phyloP scores from a whole-genome alignment of 2,888 invertebrate genomes.

The Stratiomys singularior region DNA sequence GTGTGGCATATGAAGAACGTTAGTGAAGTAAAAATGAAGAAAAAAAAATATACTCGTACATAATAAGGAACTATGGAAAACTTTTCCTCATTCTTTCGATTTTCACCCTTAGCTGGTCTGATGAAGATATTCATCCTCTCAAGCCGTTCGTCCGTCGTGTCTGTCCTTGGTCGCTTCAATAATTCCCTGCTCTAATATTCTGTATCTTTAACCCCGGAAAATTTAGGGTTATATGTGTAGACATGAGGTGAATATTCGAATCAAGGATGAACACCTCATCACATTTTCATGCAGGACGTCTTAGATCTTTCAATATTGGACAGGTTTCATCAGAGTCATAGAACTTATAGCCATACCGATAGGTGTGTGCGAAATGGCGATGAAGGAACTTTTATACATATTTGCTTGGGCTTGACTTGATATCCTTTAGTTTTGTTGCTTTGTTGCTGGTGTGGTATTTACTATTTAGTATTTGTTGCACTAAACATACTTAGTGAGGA shows the following conservation, averaged over 20 bases:
- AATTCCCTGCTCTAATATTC: constrained; percentile 35
- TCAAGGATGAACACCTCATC: constrained; percentile 50
- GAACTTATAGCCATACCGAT: neutral
- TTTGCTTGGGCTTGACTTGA: neutral
- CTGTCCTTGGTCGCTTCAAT: neutral
- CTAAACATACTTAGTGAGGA: no score
- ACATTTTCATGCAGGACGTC: constrained; percentile 51
- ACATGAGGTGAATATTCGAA: constrained; percentile 45
- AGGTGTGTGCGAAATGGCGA: constrained; percentile 16
- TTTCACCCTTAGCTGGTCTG: constrained; percentile 17
- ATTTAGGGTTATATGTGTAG: constrained; percentile 47
- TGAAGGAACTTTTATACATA: neutral
- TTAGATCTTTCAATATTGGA: constrained; percentile 49
- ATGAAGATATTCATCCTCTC: neutral
- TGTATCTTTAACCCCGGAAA: constrained; percentile 41
- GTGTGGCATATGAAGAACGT: constrained; percentile 6
- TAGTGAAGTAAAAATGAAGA: neutral
- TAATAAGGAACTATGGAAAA: no score
- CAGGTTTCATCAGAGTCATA: constrained; percentile 51
- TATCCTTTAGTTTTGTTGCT: constrained; percentile 32
- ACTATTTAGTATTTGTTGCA: no score
- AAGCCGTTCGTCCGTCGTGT: no score
- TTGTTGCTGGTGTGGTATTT: constrained; percentile 6
- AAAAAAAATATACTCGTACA: constrained; percentile 15
- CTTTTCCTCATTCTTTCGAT: constrained; percentile 22